Evolutionary conservation across 2,113 vertebrate species (phyloP).

Genomic region (Gasterosteus nipponicus): DNA sequence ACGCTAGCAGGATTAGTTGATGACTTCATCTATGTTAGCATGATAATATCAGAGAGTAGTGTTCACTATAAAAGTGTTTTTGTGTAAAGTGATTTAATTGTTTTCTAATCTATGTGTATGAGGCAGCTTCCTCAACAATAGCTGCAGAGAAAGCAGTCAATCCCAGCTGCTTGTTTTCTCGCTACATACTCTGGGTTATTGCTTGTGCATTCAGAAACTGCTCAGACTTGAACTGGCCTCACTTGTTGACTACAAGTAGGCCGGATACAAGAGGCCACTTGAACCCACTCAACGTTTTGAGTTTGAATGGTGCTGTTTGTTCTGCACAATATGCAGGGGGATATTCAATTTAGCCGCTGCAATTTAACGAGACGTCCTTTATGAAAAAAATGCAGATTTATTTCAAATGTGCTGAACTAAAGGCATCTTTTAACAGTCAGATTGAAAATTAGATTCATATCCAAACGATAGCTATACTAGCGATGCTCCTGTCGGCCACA

Average conservation of each 20-base stretch:
- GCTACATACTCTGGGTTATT: constrained; percentile 4
- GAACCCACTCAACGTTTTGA: constrained; percentile 7
- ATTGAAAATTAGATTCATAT: background rate
- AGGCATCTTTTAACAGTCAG: no score
- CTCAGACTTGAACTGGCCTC: constrained; percentile 10
- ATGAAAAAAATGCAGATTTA: background rate
- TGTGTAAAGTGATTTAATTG: background rate
- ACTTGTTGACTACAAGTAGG: background rate
- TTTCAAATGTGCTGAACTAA: no score
- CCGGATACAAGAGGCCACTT: background rate
- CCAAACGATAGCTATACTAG: background rate
- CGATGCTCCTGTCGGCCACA: background rate
- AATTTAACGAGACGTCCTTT: background rate
- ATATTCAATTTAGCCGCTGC: background rate
- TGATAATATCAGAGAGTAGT: background rate
- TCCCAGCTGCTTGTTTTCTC: background rate
- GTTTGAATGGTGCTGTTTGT: background rate
- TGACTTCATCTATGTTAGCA: background rate
- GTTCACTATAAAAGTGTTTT: background rate
- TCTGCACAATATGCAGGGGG: constrained; percentile 1
- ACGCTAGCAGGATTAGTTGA: background rate
- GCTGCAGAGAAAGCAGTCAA: background rate
- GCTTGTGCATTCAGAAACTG: background rate
- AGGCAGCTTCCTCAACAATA: background rate
- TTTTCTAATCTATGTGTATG: background rate